These are phyloP conservation scores for Drosophila picticornis DNA, from an alignment of 2,888 invertebrate species.

Conservation along the genomic window DNA sequence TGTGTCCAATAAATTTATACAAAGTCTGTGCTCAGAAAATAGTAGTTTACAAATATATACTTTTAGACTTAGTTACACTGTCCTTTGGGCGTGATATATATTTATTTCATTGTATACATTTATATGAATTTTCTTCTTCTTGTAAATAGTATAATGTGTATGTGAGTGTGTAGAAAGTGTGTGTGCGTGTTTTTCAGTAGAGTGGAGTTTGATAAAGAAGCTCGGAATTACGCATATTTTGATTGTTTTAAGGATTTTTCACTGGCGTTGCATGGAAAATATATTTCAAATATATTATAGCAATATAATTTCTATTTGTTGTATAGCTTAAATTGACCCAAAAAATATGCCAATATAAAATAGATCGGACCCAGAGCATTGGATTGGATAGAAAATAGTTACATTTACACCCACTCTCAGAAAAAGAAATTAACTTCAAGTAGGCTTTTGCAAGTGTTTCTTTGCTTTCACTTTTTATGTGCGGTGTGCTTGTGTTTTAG, in stretches of 20 bases:
- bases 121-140: slow-evolving; percentile 16
- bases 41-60: slow-evolving; percentile 76
- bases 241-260: slow-evolving; percentile 65
- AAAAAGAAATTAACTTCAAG: not conserved
- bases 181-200: slow-evolving; percentile 16
- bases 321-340: slow-evolving; percentile 65
- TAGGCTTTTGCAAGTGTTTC: slow-evolving; percentile 11
- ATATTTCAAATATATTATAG: slow-evolving; percentile 11
- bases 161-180: slow-evolving; percentile 9
- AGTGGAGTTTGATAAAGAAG: slow-evolving; percentile 60
- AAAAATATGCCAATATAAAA: slow-evolving; percentile 29
- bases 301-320: slow-evolving; percentile 16
- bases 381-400: not conserved
- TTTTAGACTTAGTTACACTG: slow-evolving; percentile 77
- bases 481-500: slow-evolving; percentile 25
- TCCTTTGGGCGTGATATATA: slow-evolving; percentile 74
- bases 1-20: slow-evolving; percentile 69
- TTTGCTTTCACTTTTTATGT: not conserved
- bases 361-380: slow-evolving; percentile 1
- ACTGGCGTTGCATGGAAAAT: slow-evolving; percentile 47
- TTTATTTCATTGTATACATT: slow-evolving; percentile 34
- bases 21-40: slow-evolving; percentile 80
- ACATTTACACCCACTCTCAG: not conserved
- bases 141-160: slow-evolving; percentile 53
- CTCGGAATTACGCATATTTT: slow-evolving; percentile 76